Percentiles rank a stretch among this genome's conserved stretches.
Evolutionary conservation across 92 coral and sea anemone species (phyloP).

Genomic region (Parazoanthus atlanticus): DNA sequence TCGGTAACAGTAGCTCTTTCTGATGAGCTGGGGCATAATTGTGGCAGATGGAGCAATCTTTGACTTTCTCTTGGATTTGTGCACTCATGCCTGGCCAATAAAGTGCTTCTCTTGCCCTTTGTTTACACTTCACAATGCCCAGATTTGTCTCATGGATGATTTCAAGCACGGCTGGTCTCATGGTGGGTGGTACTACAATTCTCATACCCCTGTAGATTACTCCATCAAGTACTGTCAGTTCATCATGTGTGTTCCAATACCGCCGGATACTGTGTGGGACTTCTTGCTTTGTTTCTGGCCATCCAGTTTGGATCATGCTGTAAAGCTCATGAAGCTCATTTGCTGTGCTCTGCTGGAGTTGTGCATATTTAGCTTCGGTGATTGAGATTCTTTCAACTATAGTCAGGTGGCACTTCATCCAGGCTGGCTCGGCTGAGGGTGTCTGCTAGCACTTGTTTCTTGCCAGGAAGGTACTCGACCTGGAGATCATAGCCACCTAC

Average conservation of each 20-base stretch:
- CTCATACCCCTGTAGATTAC: constrained; percentile 52
- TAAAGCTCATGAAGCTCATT: constrained; percentile 61
- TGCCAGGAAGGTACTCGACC: too few species aligned
- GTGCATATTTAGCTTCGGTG: too few species aligned
- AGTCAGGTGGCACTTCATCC: constrained; percentile 55
- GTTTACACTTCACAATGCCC: constrained; percentile 63
- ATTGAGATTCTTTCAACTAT: constrained; percentile 65
- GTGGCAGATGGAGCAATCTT: constrained; percentile 51
- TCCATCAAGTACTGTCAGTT: constrained; percentile 42
- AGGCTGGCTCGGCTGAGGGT: constrained; percentile 54
- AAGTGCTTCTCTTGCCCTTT: constrained; percentile 61
- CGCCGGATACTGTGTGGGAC: constrained; percentile 38
- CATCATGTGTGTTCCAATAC: constrained; percentile 55
- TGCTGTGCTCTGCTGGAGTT: too few species aligned
- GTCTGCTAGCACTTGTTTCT: constrained; percentile 47
- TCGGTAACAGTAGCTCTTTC: too few species aligned
- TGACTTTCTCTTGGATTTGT: constrained; percentile 51
- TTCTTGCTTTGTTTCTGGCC: too few species aligned
- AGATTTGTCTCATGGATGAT: constrained; percentile 53
- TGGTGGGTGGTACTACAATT: constrained; percentile 63
- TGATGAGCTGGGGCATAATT: constrained; percentile 53
- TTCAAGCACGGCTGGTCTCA: constrained; percentile 60
- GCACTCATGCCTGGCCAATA: too few species aligned
- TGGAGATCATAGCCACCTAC: too few species aligned
- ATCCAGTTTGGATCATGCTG: constrained; percentile 46